Conservation (phyloP, 2,797 vertebrate genomes). For the Bovichtus diacanthus region DNA sequence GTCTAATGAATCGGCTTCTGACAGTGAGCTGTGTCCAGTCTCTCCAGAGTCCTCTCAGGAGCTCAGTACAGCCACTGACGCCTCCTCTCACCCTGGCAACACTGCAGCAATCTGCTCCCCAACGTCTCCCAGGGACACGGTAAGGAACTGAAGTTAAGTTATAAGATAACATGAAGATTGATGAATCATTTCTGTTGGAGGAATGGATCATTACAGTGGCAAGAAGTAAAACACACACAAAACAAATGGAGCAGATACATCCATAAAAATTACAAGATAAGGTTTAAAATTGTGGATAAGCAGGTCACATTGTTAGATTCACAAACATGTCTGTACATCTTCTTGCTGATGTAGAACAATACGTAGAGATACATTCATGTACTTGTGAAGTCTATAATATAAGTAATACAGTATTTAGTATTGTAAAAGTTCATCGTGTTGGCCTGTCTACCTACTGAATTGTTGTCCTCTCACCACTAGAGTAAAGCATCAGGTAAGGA, state of each 20-base stretch:
- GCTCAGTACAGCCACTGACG: conserved; percentile 80
- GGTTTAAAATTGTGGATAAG: background rate
- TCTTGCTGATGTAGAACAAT: background rate
- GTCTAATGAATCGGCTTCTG: conserved; percentile 85
- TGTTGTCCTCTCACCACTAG: conserved; percentile 37
- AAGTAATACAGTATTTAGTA: background rate
- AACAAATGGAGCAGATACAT: background rate
- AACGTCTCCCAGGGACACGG: conserved; percentile 78
- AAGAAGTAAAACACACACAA: background rate
- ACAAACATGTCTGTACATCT: background rate
- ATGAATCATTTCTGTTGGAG: background rate
- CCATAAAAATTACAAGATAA: background rate
- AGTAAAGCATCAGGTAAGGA: conserved; percentile 65
- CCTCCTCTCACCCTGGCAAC: conserved; percentile 83
- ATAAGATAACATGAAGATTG: background rate
- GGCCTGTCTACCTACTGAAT: background rate
- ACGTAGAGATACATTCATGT: background rate
- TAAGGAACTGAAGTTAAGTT: conserved; percentile 39
- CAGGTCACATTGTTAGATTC: background rate
- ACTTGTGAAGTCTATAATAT: background rate
- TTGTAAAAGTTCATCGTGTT: background rate
- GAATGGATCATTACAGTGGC: background rate
- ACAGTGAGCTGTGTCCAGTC: conserved; percentile 76
- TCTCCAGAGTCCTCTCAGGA: conserved; percentile 82
- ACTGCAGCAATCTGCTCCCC: conserved; percentile 86